Conservation (phyloP, 1,140 invertebrate species). For the Caerostris darwini region DNA sequence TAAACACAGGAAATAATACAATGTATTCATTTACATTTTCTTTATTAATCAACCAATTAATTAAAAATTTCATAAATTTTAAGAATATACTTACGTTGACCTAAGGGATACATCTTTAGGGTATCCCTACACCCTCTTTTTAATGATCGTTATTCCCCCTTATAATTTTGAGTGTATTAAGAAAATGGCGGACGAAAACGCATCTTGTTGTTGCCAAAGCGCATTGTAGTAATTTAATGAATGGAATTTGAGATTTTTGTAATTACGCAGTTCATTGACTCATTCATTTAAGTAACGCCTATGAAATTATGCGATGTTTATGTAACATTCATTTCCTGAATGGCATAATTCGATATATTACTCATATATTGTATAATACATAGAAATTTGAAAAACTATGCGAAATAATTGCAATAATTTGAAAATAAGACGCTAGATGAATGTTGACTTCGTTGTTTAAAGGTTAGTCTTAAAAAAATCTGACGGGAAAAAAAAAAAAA, state of each 20-base stretch:
- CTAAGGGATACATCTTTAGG: constrained; percentile 72
- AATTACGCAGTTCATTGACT: constrained; percentile 45
- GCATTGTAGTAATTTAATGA: not conserved
- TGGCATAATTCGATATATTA: too few relatives aligned
- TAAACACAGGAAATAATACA: constrained; percentile 25
- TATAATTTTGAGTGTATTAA: not conserved
- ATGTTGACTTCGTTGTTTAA: too few relatives aligned
- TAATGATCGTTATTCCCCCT: constrained; percentile 7
- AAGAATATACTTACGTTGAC: constrained; percentile 65
- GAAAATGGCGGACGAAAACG: constrained; percentile 64
- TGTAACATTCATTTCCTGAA: too few relatives aligned
- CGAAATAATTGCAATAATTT: too few relatives aligned
- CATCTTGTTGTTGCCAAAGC: constrained; percentile 38
- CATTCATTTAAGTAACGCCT: not conserved
- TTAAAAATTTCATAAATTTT: not conserved
- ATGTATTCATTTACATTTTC: too few relatives aligned
- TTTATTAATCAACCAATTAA: too few relatives aligned
- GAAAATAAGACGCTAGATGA: too few relatives aligned
- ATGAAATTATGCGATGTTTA: not conserved
- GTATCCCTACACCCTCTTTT: constrained; percentile 60
- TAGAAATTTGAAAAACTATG: too few relatives aligned
- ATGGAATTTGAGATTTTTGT: not conserved
- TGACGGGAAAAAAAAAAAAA: too few relatives aligned
- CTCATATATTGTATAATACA: too few relatives aligned
- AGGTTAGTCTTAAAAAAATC: too few relatives aligned